These are phyloP conservation scores for Rhinopomastus cyanomelas DNA, from an alignment of 2,113 vertebrate genomes.

Conservation along the genomic window DNA sequence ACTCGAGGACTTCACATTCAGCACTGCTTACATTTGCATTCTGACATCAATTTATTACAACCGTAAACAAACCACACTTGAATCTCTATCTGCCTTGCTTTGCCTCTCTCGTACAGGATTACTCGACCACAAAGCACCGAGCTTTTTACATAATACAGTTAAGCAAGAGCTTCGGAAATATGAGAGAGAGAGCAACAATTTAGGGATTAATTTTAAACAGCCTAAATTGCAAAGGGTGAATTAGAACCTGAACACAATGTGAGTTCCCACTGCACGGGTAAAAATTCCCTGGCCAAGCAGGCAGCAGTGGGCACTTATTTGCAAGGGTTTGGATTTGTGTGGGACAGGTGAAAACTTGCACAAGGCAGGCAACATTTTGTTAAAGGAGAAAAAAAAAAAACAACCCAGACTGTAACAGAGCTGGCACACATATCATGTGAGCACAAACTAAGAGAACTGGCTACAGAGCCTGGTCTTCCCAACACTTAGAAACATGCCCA, in stretches of 20 bases:
- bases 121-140: background rate
- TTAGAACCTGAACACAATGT: background rate
- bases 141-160: background rate
- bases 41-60: background rate
- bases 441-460: background rate
- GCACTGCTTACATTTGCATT: background rate
- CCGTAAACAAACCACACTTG: background rate
- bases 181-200: background rate
- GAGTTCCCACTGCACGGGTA: background rate
- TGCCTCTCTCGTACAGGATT: background rate
- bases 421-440: background rate
- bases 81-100: background rate
- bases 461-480: background rate
- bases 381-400: background rate
- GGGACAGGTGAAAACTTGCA: background rate
- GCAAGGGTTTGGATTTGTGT: background rate
- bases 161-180: background rate
- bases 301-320: background rate
- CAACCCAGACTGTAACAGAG: background rate
- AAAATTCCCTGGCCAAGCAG: background rate
- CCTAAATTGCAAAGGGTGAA: background rate
- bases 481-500: background rate
- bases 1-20: background rate
- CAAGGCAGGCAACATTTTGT: background rate
- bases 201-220: constrained; percentile 11